phyloP scores from a whole-genome alignment of 2,797 vertebrate genomes.

The Eleutherodactylus coqui region DNA sequence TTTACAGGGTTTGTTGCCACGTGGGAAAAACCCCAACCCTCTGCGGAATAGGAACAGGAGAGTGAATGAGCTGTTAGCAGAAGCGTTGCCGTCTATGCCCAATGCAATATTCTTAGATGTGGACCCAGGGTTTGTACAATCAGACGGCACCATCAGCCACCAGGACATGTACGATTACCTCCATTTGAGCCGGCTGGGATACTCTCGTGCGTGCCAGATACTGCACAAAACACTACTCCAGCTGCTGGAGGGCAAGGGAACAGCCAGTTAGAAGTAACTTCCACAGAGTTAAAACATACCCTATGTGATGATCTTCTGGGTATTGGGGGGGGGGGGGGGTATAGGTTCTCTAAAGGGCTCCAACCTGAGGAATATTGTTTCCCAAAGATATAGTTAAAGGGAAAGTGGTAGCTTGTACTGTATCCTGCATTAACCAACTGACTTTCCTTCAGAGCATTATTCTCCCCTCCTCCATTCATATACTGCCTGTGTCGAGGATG shows the following conservation, averaged over 20 bases:
- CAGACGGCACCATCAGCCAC: constrained; percentile 88
- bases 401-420: not conserved
- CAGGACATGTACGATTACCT: constrained; percentile 94
- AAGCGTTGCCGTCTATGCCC: constrained; percentile 74
- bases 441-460: not conserved
- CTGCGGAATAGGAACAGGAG: constrained; percentile 82
- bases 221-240: constrained; percentile 80
- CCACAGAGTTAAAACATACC: not conserved
- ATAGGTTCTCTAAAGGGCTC: not conserved
- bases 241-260: constrained; percentile 74
- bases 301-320: not conserved
- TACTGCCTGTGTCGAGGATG: not conserved
- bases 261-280: not conserved
- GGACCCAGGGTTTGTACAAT: constrained; percentile 87
- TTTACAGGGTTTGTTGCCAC: constrained; percentile 83
- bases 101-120: constrained; percentile 82
- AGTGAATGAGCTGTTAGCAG: constrained; percentile 83
- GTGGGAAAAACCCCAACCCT: constrained; percentile 85
- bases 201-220: constrained; percentile 84
- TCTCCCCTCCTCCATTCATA: not conserved
- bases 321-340: not conserved
- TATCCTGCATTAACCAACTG: not conserved
- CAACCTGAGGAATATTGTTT: not conserved
- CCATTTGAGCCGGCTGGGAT: constrained; percentile 86
- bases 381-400: constrained; percentile 40